Evolutionary conservation across 2,888 invertebrate species (phyloP).

Genomic region (Ectemnius lituratus): DNA sequence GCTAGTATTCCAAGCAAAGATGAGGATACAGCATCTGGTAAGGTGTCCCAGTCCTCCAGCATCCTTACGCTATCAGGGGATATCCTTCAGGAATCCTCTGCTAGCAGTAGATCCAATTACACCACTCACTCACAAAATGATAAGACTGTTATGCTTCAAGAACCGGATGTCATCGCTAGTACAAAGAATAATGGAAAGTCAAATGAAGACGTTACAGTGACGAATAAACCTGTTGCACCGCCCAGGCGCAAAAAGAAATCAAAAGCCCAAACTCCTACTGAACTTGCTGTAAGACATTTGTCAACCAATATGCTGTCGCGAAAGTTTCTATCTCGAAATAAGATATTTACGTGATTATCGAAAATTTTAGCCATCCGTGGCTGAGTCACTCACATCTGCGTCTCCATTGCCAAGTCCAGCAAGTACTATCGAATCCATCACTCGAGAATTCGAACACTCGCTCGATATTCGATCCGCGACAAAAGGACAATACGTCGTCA

Average conservation of each 20-base stretch:
- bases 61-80: conserved; percentile 73
- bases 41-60: conserved; percentile 74
- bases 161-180: conserved; percentile 96
- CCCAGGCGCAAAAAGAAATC: conserved; percentile 89
- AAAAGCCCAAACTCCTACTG: conserved; percentile 75
- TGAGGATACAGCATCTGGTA: conserved; percentile 74
- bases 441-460: conserved; percentile 90
- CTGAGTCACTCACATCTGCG: conserved; percentile 76
- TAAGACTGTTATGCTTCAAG: conserved; percentile 80
- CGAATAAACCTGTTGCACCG: conserved; percentile 83
- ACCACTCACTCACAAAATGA: conserved; percentile 65
- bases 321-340: background rate
- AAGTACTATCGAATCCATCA: conserved; percentile 88
- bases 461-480: conserved; percentile 84
- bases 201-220: conserved; percentile 67
- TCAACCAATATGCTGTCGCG: background rate
- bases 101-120: conserved; percentile 66
- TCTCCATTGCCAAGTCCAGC: conserved; percentile 86
- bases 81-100: conserved; percentile 67
- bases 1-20: conserved; percentile 73
- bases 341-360: conserved; percentile 3
- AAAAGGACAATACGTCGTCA: conserved; percentile 82
- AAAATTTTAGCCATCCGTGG: conserved; percentile 75
- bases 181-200: conserved; percentile 82
- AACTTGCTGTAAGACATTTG: conserved; percentile 72